Percentiles rank a stretch among this genome's conserved stretches.
These are phyloP conservation scores for Drosophila colorata DNA, from an alignment of 2,888 invertebrate genomes.

Conservation along the genomic window DNA sequence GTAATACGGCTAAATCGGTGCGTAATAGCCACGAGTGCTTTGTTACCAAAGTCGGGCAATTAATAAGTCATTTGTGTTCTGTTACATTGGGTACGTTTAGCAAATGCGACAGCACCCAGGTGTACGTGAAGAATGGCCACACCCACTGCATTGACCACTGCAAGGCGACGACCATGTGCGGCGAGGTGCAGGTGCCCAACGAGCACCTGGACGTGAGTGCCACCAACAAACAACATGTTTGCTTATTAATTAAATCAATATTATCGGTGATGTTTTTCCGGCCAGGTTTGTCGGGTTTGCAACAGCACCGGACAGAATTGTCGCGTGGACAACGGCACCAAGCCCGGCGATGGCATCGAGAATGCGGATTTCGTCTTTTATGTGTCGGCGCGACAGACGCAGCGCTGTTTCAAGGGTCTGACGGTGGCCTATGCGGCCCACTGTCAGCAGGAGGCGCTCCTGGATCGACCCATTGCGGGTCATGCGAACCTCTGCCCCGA, in stretches of 20 bases:
- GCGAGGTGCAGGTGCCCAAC: constrained; percentile 97
- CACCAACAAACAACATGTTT: no score
- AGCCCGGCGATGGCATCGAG: constrained; percentile 89
- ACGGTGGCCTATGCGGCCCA: constrained; percentile 99
- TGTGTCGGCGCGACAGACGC: constrained; percentile 97
- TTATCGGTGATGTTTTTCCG: no score
- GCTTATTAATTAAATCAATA: no score
- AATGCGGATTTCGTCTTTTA: constrained; percentile 98
- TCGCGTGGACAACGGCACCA: constrained; percentile 86
- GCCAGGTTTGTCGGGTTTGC: constrained; percentile 94
- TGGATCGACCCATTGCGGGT: constrained; percentile 99
- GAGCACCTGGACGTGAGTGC: constrained; percentile 95
- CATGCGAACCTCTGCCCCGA: constrained; percentile 99
- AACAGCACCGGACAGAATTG: constrained; percentile 95
- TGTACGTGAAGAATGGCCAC: constrained; percentile 92
- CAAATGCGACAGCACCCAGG: constrained; percentile 94
- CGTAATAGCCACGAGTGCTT: constrained; percentile 4
- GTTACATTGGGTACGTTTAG: constrained; percentile 85
- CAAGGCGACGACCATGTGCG: constrained; percentile 95
- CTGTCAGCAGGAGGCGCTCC: constrained; percentile 97
- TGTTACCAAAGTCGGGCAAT: not conserved
- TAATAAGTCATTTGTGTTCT: not conserved
- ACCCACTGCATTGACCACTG: constrained; percentile 96
- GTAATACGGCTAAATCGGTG: constrained; percentile 96
- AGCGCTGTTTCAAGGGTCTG: constrained; percentile 94